Base-by-base conservation (phyloP, 2,888 invertebrate species). In the Chouioia cunea region DNA sequence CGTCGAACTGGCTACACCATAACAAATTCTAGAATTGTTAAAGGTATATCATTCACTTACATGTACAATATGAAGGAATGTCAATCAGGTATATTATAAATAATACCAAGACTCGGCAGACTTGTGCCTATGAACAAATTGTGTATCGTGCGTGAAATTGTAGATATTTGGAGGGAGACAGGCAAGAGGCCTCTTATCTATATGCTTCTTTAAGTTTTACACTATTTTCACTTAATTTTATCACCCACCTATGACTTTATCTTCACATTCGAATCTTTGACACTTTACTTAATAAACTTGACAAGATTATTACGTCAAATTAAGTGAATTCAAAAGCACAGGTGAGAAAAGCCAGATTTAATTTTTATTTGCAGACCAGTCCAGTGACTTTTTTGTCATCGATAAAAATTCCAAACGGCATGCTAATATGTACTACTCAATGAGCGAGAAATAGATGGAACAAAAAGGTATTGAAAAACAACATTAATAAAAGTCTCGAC, bases 281-380 rank as follows among this genome's bases (percentile, higher is more conserved):
- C 36, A 36, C 18, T 47, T 59, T 47, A 54, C 23, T 50, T 60
- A 70, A 70, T 70, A 65, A 65, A 65, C 56, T 70, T 36, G 50
- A 16, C 15, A 16, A 57, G 60, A 62, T 70, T 60, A 65, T 65
- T 46, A 65, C 36, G 0, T 15, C 50, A 46, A 56, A 70, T 70
- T 70, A 54, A 65, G 47, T 59, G 65, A 70, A 65, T 44, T 20
- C 43, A 43, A 70, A 65, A 65, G 50, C 50, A 4, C 2, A 18
- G 2, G 27, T 36, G 50, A 6, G 54, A 36, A 52, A 62, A 36
- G 22, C 52, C 27, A 8, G 15, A 12, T 57, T 44, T 20, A 12
- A 22, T 50, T 60, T 50, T 48, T 36, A 48, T 18, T 10, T 36
- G 36, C 16, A 48, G 12, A 36, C 36, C 36, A 36, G 36, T 36